A percentile compares a stretch with the other conserved stretches of the same genome.
Conservation (phyloP, 2,113 vertebrate species). For the Platycercus adscitus region DNA sequence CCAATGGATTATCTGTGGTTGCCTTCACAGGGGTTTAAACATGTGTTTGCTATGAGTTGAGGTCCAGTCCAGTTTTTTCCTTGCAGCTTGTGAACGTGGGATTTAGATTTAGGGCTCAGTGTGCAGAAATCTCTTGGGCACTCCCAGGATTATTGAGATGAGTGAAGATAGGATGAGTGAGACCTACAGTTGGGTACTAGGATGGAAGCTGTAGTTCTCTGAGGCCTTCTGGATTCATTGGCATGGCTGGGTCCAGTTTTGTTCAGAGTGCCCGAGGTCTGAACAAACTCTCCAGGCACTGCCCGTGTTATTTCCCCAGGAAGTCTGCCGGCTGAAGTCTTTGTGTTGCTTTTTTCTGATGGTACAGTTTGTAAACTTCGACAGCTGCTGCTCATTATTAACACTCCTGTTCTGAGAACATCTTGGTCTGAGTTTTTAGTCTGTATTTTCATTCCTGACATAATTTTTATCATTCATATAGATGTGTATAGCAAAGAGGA, state of each 20-base stretch:
- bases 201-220: background rate
- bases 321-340: background rate
- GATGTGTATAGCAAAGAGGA: background rate
- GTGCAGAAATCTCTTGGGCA: background rate
- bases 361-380: background rate
- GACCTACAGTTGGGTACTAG: background rate
- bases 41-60: background rate
- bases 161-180: background rate
- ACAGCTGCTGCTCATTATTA: background rate
- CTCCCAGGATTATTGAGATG: background rate
- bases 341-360: background rate
- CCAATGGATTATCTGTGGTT: rapidly evolving
- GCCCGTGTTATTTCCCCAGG: background rate
- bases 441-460: background rate
- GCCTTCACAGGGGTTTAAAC: background rate
- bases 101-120: background rate
- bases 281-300: background rate
- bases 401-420: background rate
- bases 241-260: rapidly evolving
- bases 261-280: background rate
- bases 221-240: background rate
- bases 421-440: background rate
- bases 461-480: background rate
- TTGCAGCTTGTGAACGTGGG: background rate
- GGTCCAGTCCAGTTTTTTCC: background rate